Conservation (phyloP, 1,140 invertebrate species). For the Drosophila jambulina region DNA sequence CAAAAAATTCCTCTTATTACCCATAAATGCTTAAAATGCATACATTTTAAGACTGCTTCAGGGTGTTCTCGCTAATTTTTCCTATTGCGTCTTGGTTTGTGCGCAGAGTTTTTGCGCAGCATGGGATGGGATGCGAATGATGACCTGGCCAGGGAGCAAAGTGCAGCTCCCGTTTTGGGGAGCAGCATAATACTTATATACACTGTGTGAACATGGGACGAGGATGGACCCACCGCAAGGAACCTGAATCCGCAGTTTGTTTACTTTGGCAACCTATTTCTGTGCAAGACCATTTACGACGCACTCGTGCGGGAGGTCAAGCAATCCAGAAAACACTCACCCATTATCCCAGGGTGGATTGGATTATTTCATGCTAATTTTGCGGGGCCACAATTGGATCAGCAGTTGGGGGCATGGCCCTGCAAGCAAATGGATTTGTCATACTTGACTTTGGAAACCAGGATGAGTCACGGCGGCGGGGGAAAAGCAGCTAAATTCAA, state of each 20-base stretch:
- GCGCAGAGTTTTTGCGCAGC: constrained; percentile 59
- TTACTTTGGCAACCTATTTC: constrained; percentile 72
- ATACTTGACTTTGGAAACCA: constrained; percentile 60
- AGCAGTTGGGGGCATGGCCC: constrained; percentile 28
- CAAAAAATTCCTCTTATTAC: not conserved
- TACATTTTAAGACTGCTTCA: constrained; percentile 12
- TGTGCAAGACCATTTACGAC: constrained; percentile 53
- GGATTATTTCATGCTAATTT: constrained; percentile 71
- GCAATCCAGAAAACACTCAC: constrained; percentile 16
- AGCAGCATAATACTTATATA: constrained; percentile 10
- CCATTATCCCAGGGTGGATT: constrained; percentile 52
- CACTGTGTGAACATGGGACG: not conserved
- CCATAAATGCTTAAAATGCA: not conserved
- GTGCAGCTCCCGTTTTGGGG: constrained; percentile 35
- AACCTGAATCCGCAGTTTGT: constrained; percentile 35
- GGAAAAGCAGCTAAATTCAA: constrained; percentile 57
- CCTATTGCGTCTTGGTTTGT: constrained; percentile 52
- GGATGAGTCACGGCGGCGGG: constrained; percentile 57
- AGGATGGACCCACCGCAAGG: constrained; percentile 42
- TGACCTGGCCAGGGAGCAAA: constrained; percentile 38
- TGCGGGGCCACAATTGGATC: constrained; percentile 23
- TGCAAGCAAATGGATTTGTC: constrained; percentile 50
- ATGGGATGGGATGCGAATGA: constrained; percentile 38
- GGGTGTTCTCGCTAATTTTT: constrained; percentile 2
- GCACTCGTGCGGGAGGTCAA: constrained; percentile 63